Base-by-base conservation (phyloP, 2,113 vertebrate genomes). In the Pyxicephalus adspersus region DNA sequence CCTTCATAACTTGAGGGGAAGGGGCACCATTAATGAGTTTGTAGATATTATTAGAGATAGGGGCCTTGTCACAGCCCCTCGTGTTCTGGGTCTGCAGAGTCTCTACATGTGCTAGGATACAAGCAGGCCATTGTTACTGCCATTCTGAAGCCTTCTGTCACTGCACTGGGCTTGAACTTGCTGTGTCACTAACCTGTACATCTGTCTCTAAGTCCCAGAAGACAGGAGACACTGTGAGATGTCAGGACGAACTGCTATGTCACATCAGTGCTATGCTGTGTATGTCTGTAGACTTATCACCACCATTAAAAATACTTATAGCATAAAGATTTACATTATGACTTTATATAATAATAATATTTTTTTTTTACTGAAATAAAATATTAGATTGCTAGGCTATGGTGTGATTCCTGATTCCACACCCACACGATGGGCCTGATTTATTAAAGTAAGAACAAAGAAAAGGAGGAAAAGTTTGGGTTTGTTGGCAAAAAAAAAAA, bases 101-200 rank as follows among this genome's bases (percentile, higher is more conserved):
- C 73, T 31, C 0, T 1, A 26, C 15, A 7, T 77, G 1, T 28
- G 0, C 0, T 29, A 0, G 9, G 60, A 0, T 84, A 90, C 87
- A 90, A 87, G 86, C 83, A 25, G 65, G 0, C 0, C 78, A 86
- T 89, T 91, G 87, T 90, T 83, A 0, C 77, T 68, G 0, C 16
- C 3, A 26, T 52, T 1, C 8, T 1, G 2, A 20, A 22, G 70
- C n/a, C 6, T 61, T 57, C n/a, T 26, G 70, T 81, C 68, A 45
- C n/a, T 28, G 78, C 50, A 29, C 25, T 52, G 28, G 57, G 83
- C 78, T 75, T 83, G 84, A 26, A 66, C 79, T 80, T 2, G 23
- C 82, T 8, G 28, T 61, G 67, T 58, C 23, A 0, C 5, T 84
- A 86, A 86, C 87, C 86, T 84, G 82, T 86, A 90, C 88, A 91